Evolutionary conservation across 2,888 invertebrate species (phyloP).

Genomic region (Eupithecia tripunctaria): DNA sequence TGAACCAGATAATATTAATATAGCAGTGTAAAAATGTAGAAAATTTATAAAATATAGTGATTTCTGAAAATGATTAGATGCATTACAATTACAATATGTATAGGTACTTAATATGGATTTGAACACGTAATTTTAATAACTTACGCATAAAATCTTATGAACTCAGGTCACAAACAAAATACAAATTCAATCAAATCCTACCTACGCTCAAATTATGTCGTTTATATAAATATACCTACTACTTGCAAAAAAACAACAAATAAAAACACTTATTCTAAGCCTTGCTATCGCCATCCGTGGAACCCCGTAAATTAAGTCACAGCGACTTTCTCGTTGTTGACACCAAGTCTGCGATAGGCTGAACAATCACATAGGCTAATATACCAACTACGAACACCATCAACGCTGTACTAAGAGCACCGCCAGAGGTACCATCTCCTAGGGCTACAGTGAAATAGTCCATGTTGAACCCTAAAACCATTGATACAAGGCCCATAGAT

Average conservation of each 20-base stretch:
- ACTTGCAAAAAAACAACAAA: not conserved
- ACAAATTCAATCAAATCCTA: not conserved
- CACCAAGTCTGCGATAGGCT: slow-evolving; percentile 70
- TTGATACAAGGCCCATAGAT: slow-evolving; percentile 79
- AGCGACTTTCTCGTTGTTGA: slow-evolving; percentile 64
- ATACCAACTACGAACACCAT: slow-evolving; percentile 68
- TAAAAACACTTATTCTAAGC: slow-evolving; percentile 50
- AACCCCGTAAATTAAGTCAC: slow-evolving; percentile 67
- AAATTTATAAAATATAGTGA: not conserved
- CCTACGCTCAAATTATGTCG: not conserved
- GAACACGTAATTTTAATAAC: slow-evolving; percentile 62
- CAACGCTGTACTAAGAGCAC: slow-evolving; percentile 61
- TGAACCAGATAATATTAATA: not conserved
- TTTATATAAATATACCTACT: not conserved
- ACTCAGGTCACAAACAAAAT: slow-evolving; percentile 15
- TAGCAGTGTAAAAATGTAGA: not conserved
- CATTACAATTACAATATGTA: not conserved
- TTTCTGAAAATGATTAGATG: not conserved
- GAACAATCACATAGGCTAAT: slow-evolving; percentile 65
- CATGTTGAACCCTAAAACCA: slow-evolving; percentile 75
- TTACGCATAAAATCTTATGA: slow-evolving; percentile 57
- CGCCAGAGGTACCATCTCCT: slow-evolving; percentile 45
- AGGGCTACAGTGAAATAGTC: slow-evolving; percentile 62
- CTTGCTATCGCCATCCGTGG: slow-evolving; percentile 64
- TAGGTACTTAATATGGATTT: slow-evolving; percentile 48